phyloP scores from a whole-genome alignment of 2,113 vertebrate species.

The Bubo bubo region DNA sequence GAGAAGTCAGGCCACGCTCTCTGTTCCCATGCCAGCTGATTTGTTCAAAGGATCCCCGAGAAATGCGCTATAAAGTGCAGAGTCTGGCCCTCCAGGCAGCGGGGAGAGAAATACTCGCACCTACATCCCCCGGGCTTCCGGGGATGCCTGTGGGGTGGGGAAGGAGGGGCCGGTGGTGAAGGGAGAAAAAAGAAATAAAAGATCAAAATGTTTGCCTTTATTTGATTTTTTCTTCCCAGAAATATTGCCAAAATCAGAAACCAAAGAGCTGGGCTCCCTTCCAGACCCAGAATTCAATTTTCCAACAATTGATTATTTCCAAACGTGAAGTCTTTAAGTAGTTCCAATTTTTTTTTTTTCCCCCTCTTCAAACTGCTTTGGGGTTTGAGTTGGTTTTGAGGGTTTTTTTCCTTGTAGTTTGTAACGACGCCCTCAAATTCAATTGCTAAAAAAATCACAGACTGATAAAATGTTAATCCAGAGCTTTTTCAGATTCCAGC shows the following conservation, averaged over 20 bases:
- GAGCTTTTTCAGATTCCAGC: not conserved
- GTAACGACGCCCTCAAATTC: not conserved
- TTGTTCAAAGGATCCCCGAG: constrained; percentile 29
- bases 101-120: constrained; percentile 18
- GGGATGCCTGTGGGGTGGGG: not conserved
- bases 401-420: not conserved
- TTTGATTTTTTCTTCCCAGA: constrained; percentile 9
- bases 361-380: not conserved
- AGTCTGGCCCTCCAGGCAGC: not conserved
- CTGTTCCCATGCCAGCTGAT: constrained; percentile 54
- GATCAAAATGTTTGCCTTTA: not conserved
- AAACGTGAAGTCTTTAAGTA: constrained; percentile 29
- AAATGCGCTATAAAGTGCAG: not conserved
- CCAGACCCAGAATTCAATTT: constrained; percentile 17
- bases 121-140: not conserved
- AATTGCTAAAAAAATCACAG: not conserved
- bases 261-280: not conserved
- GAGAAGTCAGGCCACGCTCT: not conserved
- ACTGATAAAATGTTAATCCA: not conserved
- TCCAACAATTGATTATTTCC: constrained; percentile 56
- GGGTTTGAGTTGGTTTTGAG: not conserved
- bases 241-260: constrained; percentile 38
- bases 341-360: not conserved
- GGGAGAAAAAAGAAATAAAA: not conserved
- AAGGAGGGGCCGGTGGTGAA: not conserved